Evolutionary conservation across 2,888 invertebrate species (phyloP).

Genomic region (Nasonia oneida): DNA sequence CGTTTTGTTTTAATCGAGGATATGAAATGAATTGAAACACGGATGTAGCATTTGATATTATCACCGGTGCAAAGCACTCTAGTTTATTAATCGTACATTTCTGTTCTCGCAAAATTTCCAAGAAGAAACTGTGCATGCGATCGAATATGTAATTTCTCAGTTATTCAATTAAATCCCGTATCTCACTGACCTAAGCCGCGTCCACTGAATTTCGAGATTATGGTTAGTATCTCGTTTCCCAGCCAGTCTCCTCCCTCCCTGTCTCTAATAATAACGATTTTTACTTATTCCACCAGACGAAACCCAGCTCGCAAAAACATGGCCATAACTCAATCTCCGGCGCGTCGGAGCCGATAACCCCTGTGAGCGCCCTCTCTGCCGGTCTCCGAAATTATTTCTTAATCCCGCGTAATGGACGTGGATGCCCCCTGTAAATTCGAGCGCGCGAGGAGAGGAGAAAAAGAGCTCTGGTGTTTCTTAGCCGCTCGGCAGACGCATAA

Average conservation of each 20-base stretch:
- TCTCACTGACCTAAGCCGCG: background rate
- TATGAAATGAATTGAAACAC: no score
- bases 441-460: background rate
- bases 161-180: no score
- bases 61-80: no score
- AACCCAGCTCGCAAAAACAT: background rate
- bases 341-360: slow-evolving; percentile 2
- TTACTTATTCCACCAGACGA: background rate
- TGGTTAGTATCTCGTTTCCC: background rate
- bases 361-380: background rate
- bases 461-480: slow-evolving; percentile 11
- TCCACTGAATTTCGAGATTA: background rate
- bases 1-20: no score
- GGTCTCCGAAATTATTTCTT: slow-evolving; percentile 19
- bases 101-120: no score
- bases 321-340: background rate
- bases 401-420: slow-evolving; percentile 20
- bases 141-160: no score
- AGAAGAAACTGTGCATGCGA: no score
- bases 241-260: background rate
- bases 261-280: background rate
- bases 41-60: no score
- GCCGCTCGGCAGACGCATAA: slow-evolving; percentile 63
- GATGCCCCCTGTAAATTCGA: background rate
- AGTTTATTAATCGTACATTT: no score